These are phyloP conservation scores for Drosophila oshimai DNA, from an alignment of 1,140 invertebrate genomes.

Conservation along the genomic window DNA sequence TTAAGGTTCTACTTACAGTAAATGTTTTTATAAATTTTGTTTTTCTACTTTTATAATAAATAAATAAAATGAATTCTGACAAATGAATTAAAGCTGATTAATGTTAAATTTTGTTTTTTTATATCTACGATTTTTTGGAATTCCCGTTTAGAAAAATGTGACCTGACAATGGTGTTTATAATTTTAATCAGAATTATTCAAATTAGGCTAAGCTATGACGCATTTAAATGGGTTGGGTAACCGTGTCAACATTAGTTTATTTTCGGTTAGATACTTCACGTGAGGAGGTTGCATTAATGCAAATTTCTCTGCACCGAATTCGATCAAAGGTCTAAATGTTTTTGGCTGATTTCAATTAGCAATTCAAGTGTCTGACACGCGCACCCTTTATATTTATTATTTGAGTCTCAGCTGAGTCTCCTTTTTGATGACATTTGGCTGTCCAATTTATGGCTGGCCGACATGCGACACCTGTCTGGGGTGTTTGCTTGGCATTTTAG, in stretches of 20 bases:
- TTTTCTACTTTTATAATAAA: too few species aligned
- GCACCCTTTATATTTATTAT: neutral
- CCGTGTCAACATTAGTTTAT: neutral
- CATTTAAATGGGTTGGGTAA: neutral
- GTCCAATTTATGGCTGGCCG: slow-evolving; percentile 30
- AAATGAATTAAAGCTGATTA: neutral
- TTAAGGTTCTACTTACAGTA: too few species aligned
- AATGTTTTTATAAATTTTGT: too few species aligned
- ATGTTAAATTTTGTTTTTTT: neutral
- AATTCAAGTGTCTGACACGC: slow-evolving; percentile 23
- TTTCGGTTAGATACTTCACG: neutral
- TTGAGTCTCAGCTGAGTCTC: slow-evolving; percentile 1
- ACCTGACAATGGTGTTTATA: neutral
- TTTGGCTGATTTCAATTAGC: slow-evolving; percentile 64
- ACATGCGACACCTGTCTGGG: slow-evolving; percentile 57
- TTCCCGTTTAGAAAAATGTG: neutral
- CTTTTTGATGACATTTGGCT: slow-evolving; percentile 44
- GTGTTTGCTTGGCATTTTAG: slow-evolving; percentile 50
- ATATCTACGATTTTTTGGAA: neutral
- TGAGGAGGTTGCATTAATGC: neutral
- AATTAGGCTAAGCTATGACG: slow-evolving; percentile 5
- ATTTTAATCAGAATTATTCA: slow-evolving; percentile 12
- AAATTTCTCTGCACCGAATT: neutral
- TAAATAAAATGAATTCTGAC: neutral
- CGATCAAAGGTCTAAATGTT: slow-evolving; percentile 22